phyloP scores from a whole-genome alignment of 2,113 vertebrate genomes.

The Mola mola region DNA sequence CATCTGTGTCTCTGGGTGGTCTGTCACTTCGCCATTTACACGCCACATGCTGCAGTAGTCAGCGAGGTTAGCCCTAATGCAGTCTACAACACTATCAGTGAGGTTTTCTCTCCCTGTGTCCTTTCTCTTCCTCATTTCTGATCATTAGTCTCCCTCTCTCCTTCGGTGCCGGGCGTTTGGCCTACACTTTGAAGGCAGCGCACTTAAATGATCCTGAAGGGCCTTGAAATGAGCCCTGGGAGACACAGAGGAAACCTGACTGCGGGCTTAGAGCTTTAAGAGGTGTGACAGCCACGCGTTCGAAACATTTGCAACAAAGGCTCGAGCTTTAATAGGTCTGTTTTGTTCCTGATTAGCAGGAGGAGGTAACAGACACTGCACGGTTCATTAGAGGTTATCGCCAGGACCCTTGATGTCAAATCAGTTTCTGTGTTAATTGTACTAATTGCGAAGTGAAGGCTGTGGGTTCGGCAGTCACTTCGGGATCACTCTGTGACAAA shows the following conservation, averaged over 20 bases:
- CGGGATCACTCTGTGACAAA: conserved; percentile 18
- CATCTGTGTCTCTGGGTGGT: conserved; percentile 55
- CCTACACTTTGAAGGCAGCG: conserved; percentile 38
- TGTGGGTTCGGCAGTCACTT: conserved; percentile 30
- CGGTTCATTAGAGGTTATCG: conserved; percentile 70
- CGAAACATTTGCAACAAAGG: conserved; percentile 55
- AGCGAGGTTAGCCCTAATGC: conserved; percentile 17
- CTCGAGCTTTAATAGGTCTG: conserved; percentile 55
- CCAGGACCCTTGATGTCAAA: conserved; percentile 38
- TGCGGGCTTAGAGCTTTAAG: conserved; percentile 21
- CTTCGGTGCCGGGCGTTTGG: conserved; percentile 31
- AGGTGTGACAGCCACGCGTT: conserved; percentile 51
- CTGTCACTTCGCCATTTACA: conserved; percentile 10
- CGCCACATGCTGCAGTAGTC: conserved; percentile 38
- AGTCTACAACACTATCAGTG: conserved; percentile 18
- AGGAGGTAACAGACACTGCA: conserved; percentile 37
- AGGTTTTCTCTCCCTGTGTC: conserved; percentile 45
- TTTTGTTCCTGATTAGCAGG: conserved; percentile 53
- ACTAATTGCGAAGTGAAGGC: conserved; percentile 32
- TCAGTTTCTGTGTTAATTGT: conserved; percentile 60
- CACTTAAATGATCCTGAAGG: conserved; percentile 55
- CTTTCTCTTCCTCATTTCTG: conserved; percentile 29
- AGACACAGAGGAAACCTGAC: conserved; percentile 38
- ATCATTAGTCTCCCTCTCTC: conserved; percentile 41
- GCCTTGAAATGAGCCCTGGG: conserved; percentile 32